These are phyloP conservation scores for Megamerina dolium DNA, from an alignment of 2,888 invertebrate species.

Conservation along the genomic window DNA sequence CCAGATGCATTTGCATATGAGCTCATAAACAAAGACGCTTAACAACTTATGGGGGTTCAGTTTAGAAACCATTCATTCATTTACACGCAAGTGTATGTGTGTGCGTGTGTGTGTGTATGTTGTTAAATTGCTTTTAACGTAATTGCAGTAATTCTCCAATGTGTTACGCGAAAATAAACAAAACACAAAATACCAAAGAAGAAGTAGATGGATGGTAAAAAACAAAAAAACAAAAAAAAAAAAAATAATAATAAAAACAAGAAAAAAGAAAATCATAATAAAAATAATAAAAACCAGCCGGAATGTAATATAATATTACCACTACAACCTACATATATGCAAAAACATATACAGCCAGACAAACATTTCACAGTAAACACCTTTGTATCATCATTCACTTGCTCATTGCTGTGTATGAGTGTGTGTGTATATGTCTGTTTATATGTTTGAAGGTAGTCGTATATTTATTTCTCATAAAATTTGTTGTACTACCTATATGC, in stretches of 20 bases:
- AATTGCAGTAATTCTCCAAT: constrained; percentile 38
- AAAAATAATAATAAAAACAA: background rate
- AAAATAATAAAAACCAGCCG: too few relatives aligned
- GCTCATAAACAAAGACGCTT: too few relatives aligned
- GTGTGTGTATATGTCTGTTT: background rate
- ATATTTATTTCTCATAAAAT: too few relatives aligned
- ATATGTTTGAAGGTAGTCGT: background rate
- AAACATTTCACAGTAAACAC: too few relatives aligned
- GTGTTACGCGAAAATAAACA: constrained; percentile 28
- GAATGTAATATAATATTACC: too few relatives aligned
- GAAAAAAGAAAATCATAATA: background rate
- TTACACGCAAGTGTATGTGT: background rate
- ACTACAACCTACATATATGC: too few relatives aligned
- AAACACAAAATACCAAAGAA: background rate
- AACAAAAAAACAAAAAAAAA: background rate
- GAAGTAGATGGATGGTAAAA: background rate
- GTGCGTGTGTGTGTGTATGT: background rate
- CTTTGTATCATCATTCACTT: background rate
- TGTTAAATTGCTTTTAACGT: constrained; percentile 39
- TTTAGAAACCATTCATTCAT: background rate
- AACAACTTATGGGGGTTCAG: background rate
- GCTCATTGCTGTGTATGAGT: background rate
- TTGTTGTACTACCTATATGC: too few relatives aligned
- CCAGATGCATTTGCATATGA: too few relatives aligned
- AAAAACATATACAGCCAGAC: too few relatives aligned